Conservation (phyloP, 2,113 vertebrate genomes). For the Alosa alosa region DNA sequence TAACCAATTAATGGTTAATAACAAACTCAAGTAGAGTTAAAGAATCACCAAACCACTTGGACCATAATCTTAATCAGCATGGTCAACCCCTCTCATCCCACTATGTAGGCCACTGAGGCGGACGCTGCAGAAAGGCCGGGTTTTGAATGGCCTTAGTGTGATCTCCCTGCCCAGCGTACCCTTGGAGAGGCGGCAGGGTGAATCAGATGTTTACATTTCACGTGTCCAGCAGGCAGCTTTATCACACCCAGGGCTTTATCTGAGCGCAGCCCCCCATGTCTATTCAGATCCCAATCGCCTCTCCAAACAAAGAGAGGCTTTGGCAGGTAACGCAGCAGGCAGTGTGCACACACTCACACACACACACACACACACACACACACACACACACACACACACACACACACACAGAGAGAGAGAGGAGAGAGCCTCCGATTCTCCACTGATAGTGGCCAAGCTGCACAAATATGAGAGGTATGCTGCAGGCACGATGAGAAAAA, state of each 20-base stretch:
- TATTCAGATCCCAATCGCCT: slow-evolving; percentile 35
- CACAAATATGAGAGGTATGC: slow-evolving; percentile 5
- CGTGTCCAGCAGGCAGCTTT: slow-evolving; percentile 22
- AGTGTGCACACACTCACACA: neutral
- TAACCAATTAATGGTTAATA: slow-evolving; percentile 26
- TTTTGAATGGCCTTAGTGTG: slow-evolving; percentile 20
- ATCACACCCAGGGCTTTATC: slow-evolving; percentile 30
- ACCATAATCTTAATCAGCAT: slow-evolving; percentile 40
- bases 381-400: slow-evolving; percentile 9
- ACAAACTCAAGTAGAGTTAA: slow-evolving; percentile 14
- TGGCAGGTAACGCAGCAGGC: slow-evolving; percentile 8
- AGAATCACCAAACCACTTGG: slow-evolving; percentile 41
- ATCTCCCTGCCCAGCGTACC: neutral
- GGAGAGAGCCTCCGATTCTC: neutral
- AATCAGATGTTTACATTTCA: slow-evolving; percentile 16
- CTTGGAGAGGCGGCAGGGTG: neutral
- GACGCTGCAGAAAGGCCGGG: slow-evolving; percentile 31
- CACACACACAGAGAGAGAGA: neutral
- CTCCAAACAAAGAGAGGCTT: slow-evolving; percentile 22
- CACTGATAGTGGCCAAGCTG: slow-evolving; percentile 4
- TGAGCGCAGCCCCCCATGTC: neutral
- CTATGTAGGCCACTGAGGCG: too few species aligned
- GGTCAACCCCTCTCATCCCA: neutral
- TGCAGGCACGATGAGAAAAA: neutral
- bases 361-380: neutral